Evolutionary conservation across 2,113 vertebrate genomes (phyloP).

Genomic region (Apus apus): DNA sequence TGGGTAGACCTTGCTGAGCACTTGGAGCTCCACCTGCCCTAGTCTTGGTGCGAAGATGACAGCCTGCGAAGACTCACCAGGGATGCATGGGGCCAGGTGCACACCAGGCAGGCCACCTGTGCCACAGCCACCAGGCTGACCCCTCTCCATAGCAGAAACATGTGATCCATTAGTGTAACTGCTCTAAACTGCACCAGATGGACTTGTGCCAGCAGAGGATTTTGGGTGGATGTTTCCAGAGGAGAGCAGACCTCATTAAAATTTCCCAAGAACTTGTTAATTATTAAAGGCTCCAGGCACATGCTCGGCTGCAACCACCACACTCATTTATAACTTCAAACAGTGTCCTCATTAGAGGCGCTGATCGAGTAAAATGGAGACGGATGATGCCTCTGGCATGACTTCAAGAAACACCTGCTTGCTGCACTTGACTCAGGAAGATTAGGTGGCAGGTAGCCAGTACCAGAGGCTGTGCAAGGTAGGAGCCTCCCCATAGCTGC

Average conservation of each 20-base stretch:
- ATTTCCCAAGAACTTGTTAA: constrained; percentile 13
- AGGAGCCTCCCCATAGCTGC: neutral
- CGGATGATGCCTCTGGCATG: constrained; percentile 28
- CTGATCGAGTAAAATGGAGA: neutral
- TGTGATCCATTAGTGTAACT: neutral
- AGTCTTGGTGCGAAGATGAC: neutral
- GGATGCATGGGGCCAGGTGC: fast-evolving
- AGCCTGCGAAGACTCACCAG: fast-evolving
- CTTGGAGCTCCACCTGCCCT: neutral
- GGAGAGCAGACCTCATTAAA: neutral
- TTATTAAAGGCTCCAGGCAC: constrained; percentile 26
- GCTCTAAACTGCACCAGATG: neutral
- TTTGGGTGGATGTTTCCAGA: neutral
- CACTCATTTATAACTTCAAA: constrained; percentile 38
- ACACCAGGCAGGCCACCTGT: fast-evolving
- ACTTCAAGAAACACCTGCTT: constrained; percentile 55
- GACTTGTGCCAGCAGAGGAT: neutral
- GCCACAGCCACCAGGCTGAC: fast-evolving
- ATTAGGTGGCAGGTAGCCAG: constrained; percentile 32
- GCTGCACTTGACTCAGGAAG: constrained; percentile 33
- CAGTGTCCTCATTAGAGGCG: neutral
- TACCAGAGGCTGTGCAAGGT: constrained; percentile 17
- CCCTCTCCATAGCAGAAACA: neutral
- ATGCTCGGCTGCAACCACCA: neutral
- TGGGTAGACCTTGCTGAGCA: neutral